Base-by-base conservation (phyloP, 37 sponge, comb jelly and placozoan species). In the Lycopodina hypogea region DNA sequence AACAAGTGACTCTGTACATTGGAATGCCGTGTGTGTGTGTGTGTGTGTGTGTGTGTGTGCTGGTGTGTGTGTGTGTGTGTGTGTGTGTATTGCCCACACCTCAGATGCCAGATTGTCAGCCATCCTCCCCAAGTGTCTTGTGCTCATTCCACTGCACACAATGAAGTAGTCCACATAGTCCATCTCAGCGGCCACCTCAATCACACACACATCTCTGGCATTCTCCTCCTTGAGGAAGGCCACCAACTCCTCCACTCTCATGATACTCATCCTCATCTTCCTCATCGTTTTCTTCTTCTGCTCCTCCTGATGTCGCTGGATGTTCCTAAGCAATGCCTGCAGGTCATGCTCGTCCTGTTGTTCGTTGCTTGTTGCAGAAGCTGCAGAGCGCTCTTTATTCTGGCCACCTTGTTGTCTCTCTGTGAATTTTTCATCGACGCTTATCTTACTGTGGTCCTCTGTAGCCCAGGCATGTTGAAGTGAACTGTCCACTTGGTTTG, bases 161-260 rank as follows among this genome's bases (percentile, higher is more conserved):
- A 93, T 84, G 60, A 93, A 77, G 58, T 89, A 83, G 9, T 75
- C 22, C 1, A 85, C 87, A 78, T 93, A 93, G n/a, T 79, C 56
- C 41, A 23, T 40, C 33, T 86, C 78, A 0, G 78, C 72, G 33
- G 87, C 61, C 0, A 90, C 68, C 21, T 69, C 28, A 39, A 90
- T 85, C 39, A 86, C 90, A 69, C 87, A 85, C 0, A 90, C 60
- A 34, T 90, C 90, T 24, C 42, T 30, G 15, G 68, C 86, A 69
- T 83, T 89, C 55, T 85, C 65, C 32, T 77, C 78, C 57, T 77
- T 58, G 1, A 93, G 78, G 24, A 89, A 81, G 34, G 84, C 79
- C 2, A 91, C 92, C 21, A 87, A 56, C 41, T 91, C 92, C n/a
- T 76, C 78, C 71, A 91, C 86, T 19, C 51, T 72, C 80, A 87